A percentile compares a stretch with the other conserved stretches of the same genome.
These are phyloP conservation scores for Lepus europaeus DNA, from an alignment of 2,113 vertebrate genomes.

Conservation along the genomic window DNA sequence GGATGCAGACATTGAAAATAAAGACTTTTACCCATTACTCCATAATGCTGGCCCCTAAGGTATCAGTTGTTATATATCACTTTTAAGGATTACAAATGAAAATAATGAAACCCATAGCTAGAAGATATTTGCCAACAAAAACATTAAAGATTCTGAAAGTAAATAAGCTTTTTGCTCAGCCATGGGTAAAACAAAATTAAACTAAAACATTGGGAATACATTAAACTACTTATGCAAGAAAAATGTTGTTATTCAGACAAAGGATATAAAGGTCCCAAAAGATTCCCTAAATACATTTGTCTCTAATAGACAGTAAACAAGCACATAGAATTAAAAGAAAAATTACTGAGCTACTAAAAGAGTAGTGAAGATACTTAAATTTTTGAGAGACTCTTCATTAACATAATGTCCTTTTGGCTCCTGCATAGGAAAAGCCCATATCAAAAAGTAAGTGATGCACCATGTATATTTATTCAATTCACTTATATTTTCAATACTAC, in stretches of 20 bases:
- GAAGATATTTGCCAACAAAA: conserved; percentile 29
- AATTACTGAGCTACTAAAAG: neutral
- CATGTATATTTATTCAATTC: neutral
- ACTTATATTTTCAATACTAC: conserved; percentile 44
- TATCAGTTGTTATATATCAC: neutral
- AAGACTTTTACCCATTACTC: too few relatives aligned
- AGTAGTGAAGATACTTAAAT: neutral
- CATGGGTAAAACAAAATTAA: conserved; percentile 37
- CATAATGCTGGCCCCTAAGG: too few relatives aligned
- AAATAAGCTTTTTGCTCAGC: neutral
- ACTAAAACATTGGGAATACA: neutral
- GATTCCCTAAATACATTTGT: conserved; percentile 6
- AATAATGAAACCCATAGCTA: neutral
- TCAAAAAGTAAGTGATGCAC: neutral
- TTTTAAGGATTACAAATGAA: neutral
- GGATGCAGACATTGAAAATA: too few relatives aligned
- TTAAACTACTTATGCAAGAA: neutral
- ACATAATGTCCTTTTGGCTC: neutral
- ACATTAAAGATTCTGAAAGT: neutral
- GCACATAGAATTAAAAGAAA: neutral
- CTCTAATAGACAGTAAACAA: neutral
- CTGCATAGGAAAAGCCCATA: neutral
- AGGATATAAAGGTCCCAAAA: neutral
- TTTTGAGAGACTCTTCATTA: neutral
- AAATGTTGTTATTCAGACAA: neutral